Evolutionary conservation across 2,797 vertebrate genomes (phyloP), one percentile per base, ranked within the genome.

Genomic region (Alfaro cultratus): DNA sequence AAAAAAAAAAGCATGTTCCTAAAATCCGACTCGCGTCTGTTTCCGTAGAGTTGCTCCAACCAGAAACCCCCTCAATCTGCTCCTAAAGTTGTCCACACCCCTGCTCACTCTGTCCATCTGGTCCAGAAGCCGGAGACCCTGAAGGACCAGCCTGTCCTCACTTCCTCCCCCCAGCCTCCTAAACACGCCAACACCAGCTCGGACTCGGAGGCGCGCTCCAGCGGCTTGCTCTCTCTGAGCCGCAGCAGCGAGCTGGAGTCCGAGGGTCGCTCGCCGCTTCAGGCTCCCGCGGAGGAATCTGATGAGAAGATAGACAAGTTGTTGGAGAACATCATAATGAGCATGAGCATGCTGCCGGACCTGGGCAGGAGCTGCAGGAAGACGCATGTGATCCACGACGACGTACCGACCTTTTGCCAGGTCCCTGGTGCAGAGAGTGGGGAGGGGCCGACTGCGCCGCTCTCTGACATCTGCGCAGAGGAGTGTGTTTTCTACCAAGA

Each of bases 321-420:
- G 75, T 36, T 96, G 79, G 95, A 96, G 26, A 94, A 96, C 43
- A 91, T 95, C 80, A 93, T 95, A 93, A 95, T 93, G 85, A 90
- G 91, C 43, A 89, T 96, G 80, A 91, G 95, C 84, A 93, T 95
- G 78, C 87, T 96, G 75, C 93, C 94, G 0, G 76, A 81, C 74
- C 11, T 90, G 60, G 85, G 93, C 29, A 77, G 26, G 1, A 79
- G 75, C 82, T 67, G 51, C 51, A 78, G 78, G 51, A 83, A 72
- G 36, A 36, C 83, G 4, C 72, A 85, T 2, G 29, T n/a, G 0
- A 74, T 64, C 77, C 78, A 53, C 0, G 49, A 71, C 0, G 13
- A 26, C 62, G 76, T 11, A 5, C 1, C 46, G 6, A 23, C 43
- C 41, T 26, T 47, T 16, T 60, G 46, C 70, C 74, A 41, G 36